Evolutionary conservation across 64 coral and sea anemone genomes (phyloP).

Genomic region (Acropora tenuis): DNA sequence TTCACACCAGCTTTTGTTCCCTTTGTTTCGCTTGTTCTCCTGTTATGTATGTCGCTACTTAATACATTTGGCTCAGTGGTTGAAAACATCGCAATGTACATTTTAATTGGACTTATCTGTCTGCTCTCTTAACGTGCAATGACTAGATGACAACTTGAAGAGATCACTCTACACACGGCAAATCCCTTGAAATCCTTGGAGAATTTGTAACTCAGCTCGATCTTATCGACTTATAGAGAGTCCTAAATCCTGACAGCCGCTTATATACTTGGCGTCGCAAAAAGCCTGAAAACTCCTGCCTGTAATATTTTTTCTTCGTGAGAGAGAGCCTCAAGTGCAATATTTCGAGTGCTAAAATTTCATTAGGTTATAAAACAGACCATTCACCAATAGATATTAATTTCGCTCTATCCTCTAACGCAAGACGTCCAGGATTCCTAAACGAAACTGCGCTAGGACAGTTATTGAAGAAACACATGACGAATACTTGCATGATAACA

Average conservation of each 20-base stretch:
- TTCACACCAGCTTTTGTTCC: background rate
- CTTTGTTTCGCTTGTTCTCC: background rate
- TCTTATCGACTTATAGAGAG: conserved; percentile 19
- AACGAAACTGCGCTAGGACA: background rate
- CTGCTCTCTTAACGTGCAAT: no score
- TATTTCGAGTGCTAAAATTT: background rate
- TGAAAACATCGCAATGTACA: background rate
- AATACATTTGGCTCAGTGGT: background rate
- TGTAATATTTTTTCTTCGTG: conserved; percentile 21
- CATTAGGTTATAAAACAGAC: conserved; percentile 25
- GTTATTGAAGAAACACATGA: background rate
- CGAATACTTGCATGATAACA: background rate
- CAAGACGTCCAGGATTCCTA: background rate
- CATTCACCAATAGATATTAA: conserved; percentile 3
- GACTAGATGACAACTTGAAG: background rate
- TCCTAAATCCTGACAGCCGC: background rate
- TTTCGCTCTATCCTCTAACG: background rate
- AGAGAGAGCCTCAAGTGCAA: background rate
- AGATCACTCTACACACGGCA: background rate
- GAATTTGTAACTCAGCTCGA: background rate
- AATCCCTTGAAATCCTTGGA: background rate
- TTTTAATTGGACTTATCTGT: background rate
- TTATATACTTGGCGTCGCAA: conserved; percentile 51
- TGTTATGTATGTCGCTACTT: background rate
- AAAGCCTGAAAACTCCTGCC: conserved; percentile 6